These are phyloP conservation scores for Australoheros facetus DNA, from an alignment of 2,797 vertebrate species.

Conservation along the genomic window DNA sequence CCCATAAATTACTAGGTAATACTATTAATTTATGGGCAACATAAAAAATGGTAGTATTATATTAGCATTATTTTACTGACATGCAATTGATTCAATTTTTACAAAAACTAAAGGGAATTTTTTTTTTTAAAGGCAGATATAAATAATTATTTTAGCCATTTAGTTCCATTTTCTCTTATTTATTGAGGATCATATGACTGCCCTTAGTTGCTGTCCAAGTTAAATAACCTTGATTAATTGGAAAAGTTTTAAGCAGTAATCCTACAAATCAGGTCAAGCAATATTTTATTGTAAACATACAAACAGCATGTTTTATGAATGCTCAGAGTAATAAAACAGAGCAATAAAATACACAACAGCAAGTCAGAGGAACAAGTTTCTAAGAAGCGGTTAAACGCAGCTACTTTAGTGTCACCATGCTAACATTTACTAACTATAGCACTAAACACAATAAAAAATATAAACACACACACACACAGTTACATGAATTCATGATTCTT, in stretches of 20 bases:
- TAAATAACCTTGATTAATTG: not conserved
- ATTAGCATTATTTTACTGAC: no score
- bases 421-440: not conserved
- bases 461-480: no score
- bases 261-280: not conserved
- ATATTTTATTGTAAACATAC: not conserved
- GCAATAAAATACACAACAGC: not conserved
- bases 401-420: not conserved
- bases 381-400: not conserved
- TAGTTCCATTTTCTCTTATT: not conserved
- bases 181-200: not conserved
- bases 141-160: no score
- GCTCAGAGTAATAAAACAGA: not conserved
- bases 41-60: no score
- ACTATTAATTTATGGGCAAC: no score
- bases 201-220: rapidly evolving
- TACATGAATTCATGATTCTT: no score
- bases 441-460: not conserved
- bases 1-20: no score
- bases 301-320: not conserved
- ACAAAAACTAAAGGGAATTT: no score
- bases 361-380: not conserved
- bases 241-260: not conserved
- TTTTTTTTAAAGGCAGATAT: no score
- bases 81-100: no score